Conservation (phyloP, 2,888 invertebrate genomes). For the Drosophila suboccidentalis region DNA sequence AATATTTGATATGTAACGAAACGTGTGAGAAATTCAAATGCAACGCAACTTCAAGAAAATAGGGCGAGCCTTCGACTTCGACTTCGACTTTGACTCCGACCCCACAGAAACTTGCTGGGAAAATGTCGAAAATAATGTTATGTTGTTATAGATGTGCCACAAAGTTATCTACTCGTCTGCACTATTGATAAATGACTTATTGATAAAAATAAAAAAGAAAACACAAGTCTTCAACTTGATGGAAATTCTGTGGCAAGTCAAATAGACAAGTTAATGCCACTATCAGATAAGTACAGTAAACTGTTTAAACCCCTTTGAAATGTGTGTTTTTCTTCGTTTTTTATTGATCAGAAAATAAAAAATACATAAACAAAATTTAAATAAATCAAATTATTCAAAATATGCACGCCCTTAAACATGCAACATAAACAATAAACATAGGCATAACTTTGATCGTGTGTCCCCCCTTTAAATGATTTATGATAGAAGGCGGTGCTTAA, state of each 20-base stretch:
- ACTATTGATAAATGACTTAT: slow-evolving; percentile 71
- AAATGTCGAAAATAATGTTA: slow-evolving; percentile 42
- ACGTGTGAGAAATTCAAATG: slow-evolving; percentile 74
- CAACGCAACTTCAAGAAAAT: slow-evolving; percentile 46
- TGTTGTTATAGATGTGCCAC: slow-evolving; percentile 24
- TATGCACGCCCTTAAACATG: slow-evolving; percentile 51
- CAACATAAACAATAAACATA: slow-evolving; percentile 24
- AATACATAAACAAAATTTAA: slow-evolving; percentile 25
- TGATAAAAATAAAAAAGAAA: slow-evolving; percentile 41
- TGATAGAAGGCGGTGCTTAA: slow-evolving; percentile 51
- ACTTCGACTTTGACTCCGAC: slow-evolving; percentile 9
- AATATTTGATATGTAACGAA: slow-evolving; percentile 63
- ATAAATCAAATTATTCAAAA: slow-evolving; percentile 67
- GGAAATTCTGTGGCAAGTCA: slow-evolving; percentile 55
- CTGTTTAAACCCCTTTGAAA: slow-evolving; percentile 12
- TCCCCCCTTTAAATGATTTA: slow-evolving; percentile 52
- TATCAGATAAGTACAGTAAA: slow-evolving; percentile 30
- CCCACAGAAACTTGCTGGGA: slow-evolving; percentile 42
- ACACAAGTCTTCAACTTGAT: slow-evolving; percentile 41
- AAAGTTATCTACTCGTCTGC: slow-evolving; percentile 26
- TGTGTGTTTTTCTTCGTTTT: slow-evolving; percentile 11
- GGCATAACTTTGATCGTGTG: slow-evolving; percentile 28
- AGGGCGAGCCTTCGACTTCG: slow-evolving; percentile 23
- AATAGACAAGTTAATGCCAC: slow-evolving; percentile 65
- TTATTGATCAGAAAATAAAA: slow-evolving; percentile 11